Base-by-base conservation (phyloP, 2,113 vertebrate genomes). In the Rhinopomastus cyanomelas region DNA sequence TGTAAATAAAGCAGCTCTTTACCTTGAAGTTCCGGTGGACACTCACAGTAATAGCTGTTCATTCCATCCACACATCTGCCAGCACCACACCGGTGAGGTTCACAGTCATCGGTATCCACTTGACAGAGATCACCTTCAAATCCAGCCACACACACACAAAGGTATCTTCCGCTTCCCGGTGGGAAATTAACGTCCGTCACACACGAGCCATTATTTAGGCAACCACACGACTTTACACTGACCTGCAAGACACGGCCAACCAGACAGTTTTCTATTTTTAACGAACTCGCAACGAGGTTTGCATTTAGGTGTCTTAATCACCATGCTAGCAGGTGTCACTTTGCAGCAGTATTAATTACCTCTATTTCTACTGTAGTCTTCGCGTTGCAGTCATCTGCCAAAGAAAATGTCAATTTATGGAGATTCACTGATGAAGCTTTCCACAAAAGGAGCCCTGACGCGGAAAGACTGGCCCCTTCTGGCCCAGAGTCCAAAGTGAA, bases 401-500 rank as follows among this genome's bases (percentile, higher is more conserved):
- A 89, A n/a, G 86, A 93, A 80, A 99, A 96, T 18, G 78, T 93
- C 89, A 99, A 97, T 55, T 75, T 95, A 87, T 97, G 97, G 6
- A 85, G 65, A 60, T 72, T 93, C 14, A 94, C 75, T n/a, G 92
- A 95, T 73, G 80, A 52, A 49, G 95, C 95, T 96, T 97, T 98
- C 98, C 98, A 99, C 36, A 69, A 96, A 73, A 99, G 96, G 69
- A 98, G 97, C 64, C 99, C 98, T 42, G 97, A 95, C 19, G 98
- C 96, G 49, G 98, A 98, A 86, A 99, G 95, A 18, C 90, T 96
- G 16, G 98, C 97, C 32, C 96, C 98, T 53, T 96, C 92, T 9
- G 98, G 98, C 29, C 97, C 98, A 20, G 98, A 98, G 11, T 96
- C 81, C 93, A 99, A 60, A 3, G 90, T 96, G 94, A 98, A 99